Percentiles rank a stretch among this genome's conserved stretches.
phyloP scores from a whole-genome alignment of 2,113 vertebrate genomes.

The Mastomys coucha region DNA sequence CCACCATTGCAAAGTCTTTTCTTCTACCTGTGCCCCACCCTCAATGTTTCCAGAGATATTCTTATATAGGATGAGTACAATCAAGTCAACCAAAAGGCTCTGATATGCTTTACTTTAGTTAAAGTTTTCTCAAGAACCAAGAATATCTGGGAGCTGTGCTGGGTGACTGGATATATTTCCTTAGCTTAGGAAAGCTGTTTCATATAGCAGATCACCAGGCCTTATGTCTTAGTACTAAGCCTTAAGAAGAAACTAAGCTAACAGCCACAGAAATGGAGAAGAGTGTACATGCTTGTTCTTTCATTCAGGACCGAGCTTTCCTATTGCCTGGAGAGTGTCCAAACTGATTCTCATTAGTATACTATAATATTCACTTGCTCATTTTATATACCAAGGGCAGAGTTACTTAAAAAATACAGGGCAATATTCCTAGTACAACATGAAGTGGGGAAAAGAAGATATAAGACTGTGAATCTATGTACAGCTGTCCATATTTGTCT shows the following conservation, averaged over 20 bases:
- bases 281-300: neutral
- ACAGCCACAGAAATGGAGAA: neutral
- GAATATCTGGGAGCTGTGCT: neutral
- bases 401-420: neutral
- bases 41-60: neutral
- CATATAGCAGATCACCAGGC: neutral
- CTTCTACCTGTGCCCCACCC: neutral
- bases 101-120: slow-evolving; percentile 8
- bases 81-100: neutral
- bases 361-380: slow-evolving; percentile 25
- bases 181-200: neutral
- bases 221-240: neutral
- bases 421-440: neutral
- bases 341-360: slow-evolving; percentile 14
- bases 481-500: neutral
- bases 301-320: neutral
- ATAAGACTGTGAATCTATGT: neutral
- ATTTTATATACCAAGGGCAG: neutral
- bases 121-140: neutral
- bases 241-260: slow-evolving; percentile 55
- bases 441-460: slow-evolving; percentile 1
- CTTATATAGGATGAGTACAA: neutral
- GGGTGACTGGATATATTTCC: neutral
- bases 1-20: neutral
- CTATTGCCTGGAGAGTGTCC: neutral